phyloP scores from a whole-genome alignment of 2,888 invertebrate species.

The Drosophila antonietae region DNA sequence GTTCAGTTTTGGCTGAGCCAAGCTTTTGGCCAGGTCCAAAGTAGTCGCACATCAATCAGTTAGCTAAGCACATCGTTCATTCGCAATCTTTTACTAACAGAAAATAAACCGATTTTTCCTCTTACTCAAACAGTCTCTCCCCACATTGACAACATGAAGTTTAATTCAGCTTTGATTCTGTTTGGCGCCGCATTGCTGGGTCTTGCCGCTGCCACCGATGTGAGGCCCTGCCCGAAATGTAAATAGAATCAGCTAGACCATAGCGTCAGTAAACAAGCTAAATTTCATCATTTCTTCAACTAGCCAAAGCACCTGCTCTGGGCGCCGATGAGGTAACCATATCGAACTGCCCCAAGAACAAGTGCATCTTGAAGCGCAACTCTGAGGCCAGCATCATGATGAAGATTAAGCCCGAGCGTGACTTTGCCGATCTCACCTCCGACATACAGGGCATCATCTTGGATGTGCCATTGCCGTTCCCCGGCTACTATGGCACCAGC shows the following conservation, averaged over 20 bases:
- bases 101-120: background rate
- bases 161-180: slow-evolving; percentile 46
- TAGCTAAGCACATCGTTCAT: slow-evolving; percentile 1
- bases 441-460: slow-evolving; percentile 88
- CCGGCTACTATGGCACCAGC: slow-evolving; percentile 90
- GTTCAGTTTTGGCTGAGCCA: slow-evolving; percentile 17
- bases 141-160: slow-evolving; percentile 49
- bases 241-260: slow-evolving; percentile 33
- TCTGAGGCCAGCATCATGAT: slow-evolving; percentile 86
- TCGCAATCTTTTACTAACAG: background rate
- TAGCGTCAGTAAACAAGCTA: too few species aligned
- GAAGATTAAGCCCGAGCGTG: slow-evolving; percentile 87
- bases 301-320: slow-evolving; percentile 85
- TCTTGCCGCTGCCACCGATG: slow-evolving; percentile 64
- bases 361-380: slow-evolving; percentile 89
- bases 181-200: slow-evolving; percentile 50
- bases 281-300: too few species aligned
- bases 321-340: slow-evolving; percentile 86
- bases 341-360: slow-evolving; percentile 87
- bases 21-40: slow-evolving; percentile 28
- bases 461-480: slow-evolving; percentile 89
- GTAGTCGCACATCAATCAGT: slow-evolving; percentile 58
- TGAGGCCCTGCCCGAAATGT: slow-evolving; percentile 77
- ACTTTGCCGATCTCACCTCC: slow-evolving; percentile 86
- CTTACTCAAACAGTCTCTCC: background rate